Percentiles rank a stretch among this genome's conserved stretches.
phyloP scores from a whole-genome alignment of 2,797 vertebrate genomes.

The Sebastes taczanowskii region DNA sequence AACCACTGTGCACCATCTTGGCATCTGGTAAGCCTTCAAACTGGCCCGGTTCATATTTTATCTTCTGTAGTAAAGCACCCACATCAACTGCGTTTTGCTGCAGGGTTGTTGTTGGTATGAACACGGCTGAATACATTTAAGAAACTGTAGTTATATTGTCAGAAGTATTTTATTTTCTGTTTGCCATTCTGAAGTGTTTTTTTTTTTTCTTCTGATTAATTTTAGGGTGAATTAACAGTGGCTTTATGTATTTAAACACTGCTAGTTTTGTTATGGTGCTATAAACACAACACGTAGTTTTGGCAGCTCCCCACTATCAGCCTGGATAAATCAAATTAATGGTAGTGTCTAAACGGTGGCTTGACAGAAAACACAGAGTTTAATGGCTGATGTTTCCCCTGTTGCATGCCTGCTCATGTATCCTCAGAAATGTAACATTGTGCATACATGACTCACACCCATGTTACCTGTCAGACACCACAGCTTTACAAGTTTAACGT shows the following conservation, averaged over 20 bases:
- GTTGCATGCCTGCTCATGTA: conserved; percentile 18
- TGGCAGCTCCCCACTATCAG: neutral
- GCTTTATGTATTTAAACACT: neutral
- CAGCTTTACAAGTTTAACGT: neutral
- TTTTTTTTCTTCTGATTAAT: neutral
- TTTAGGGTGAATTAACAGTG: neutral
- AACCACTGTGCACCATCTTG: neutral
- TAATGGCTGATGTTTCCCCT: conserved; percentile 1
- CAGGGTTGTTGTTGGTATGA: neutral
- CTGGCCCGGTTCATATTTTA: conserved; percentile 1
- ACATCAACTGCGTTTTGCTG: neutral
- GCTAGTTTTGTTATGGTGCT: neutral
- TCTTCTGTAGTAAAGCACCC: neutral
- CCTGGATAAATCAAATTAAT: conserved; percentile 24
- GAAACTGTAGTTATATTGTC: neutral
- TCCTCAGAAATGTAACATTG: neutral
- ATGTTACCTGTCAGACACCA: conserved; percentile 17
- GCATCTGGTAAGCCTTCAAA: conserved; percentile 11
- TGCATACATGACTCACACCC: neutral
- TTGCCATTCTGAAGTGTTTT: neutral
- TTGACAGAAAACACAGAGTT: conserved; percentile 33
- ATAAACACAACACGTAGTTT: neutral
- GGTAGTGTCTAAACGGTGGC: conserved; percentile 6
- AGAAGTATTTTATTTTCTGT: neutral
- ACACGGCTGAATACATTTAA: neutral